These are phyloP conservation scores for Sebastes reedi DNA, from an alignment of 2,797 vertebrate genomes.

Conservation along the genomic window DNA sequence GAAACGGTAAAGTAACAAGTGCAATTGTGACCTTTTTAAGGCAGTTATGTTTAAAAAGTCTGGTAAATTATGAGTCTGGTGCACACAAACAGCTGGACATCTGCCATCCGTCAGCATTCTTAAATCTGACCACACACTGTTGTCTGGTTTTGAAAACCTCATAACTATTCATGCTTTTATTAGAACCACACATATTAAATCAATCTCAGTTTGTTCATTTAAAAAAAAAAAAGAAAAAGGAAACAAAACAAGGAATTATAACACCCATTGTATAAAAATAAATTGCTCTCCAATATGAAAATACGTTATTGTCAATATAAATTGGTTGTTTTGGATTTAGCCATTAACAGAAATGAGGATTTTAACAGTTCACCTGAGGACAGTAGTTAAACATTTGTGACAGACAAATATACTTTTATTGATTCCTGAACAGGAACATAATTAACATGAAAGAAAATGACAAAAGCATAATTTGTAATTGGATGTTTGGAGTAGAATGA, in stretches of 20 bases:
- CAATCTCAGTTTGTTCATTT: background rate
- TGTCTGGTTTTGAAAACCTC: background rate
- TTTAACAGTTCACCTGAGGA: background rate
- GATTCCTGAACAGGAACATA: background rate
- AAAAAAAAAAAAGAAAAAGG: background rate
- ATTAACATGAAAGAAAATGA: background rate
- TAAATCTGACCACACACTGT: background rate
- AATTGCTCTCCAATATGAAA: background rate
- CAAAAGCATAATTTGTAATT: background rate
- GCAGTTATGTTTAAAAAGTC: background rate
- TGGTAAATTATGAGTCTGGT: background rate
- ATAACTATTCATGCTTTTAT: background rate
- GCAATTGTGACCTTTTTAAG: background rate
- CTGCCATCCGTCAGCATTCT: background rate
- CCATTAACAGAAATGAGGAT: background rate
- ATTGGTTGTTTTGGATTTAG: background rate
- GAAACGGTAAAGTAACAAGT: background rate
- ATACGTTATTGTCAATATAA: background rate
- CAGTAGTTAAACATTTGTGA: background rate
- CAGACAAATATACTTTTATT: background rate
- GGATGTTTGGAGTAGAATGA: background rate
- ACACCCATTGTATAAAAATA: background rate
- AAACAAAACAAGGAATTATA: background rate
- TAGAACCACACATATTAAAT: background rate
- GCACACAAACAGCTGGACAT: slow-evolving; percentile 7